These are phyloP conservation scores for Alentia gelatinosa DNA, from an alignment of 2,888 invertebrate genomes.

Conservation along the genomic window DNA sequence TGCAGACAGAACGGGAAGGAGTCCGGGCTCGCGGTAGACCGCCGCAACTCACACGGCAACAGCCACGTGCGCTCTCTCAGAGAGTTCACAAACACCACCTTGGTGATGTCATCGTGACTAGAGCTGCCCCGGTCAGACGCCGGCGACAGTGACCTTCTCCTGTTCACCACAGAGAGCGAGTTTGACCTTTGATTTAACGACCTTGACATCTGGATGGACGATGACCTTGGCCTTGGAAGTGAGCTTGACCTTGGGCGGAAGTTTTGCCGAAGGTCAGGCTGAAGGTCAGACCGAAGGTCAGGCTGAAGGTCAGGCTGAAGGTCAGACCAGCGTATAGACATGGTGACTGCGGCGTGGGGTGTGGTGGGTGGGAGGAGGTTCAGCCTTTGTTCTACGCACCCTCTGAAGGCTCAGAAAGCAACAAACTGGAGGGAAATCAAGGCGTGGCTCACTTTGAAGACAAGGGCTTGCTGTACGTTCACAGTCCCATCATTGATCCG, in stretches of 20 bases:
- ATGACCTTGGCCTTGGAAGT: slow-evolving; percentile 28
- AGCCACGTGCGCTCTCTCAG: neutral
- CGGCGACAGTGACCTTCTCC: neutral
- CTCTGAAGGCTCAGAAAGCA: too few species aligned
- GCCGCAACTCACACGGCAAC: neutral
- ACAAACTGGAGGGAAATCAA: neutral
- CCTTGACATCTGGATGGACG: neutral
- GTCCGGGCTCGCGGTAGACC: neutral
- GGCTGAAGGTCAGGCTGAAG: neutral
- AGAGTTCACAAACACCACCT: neutral
- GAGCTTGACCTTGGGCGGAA: neutral
- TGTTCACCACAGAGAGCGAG: neutral
- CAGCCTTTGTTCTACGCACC: too few species aligned
- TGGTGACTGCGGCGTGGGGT: too few species aligned
- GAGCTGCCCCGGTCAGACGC: neutral
- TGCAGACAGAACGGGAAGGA: neutral
- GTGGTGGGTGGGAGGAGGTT: too few species aligned
- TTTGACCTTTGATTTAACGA: neutral
- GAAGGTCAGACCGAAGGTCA: too few species aligned
- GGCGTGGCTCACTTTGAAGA: neutral
- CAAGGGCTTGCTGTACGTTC: too few species aligned
- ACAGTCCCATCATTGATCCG: too few species aligned
- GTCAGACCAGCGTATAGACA: slow-evolving; percentile 36
- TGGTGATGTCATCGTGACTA: neutral
- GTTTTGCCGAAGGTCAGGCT: neutral